A percentile compares a stretch with the other conserved stretches of the same genome.
phyloP scores from a whole-genome alignment of 1,140 invertebrate species.

The Coelopa frigida region DNA sequence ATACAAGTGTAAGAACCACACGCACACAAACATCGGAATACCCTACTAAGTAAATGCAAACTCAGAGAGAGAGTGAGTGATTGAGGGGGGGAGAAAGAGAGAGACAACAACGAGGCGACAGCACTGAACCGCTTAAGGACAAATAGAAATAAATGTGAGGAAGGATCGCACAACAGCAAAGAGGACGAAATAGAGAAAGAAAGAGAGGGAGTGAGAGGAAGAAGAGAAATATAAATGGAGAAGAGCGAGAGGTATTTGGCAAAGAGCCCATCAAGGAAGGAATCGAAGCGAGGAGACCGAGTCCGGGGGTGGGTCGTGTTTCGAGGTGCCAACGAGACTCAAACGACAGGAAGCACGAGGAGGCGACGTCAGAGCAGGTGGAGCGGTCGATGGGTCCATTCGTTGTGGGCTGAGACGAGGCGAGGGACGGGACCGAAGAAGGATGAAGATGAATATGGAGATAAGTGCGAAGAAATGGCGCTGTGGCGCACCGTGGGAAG shows the following conservation, averaged over 20 bases:
- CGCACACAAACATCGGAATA: no score
- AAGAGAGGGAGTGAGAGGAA: neutral
- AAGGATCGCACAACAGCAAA: neutral
- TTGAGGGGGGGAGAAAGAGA: no score
- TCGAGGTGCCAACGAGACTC: neutral
- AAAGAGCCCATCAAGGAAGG: neutral
- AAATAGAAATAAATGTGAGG: neutral
- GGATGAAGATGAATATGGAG: no score
- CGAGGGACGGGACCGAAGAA: no score
- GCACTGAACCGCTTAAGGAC: no score
- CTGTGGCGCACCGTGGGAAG: slow-evolving; percentile 25
- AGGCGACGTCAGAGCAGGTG: neutral
- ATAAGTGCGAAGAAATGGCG: no score
- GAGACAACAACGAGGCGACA: no score
- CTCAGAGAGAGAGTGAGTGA: no score
- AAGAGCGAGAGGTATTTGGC: neutral
- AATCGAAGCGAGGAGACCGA: neutral
- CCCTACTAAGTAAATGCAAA: no score
- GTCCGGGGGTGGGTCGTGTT: no score
- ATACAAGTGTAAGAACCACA: no score
- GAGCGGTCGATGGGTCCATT: neutral
- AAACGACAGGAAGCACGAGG: neutral
- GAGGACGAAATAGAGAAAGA: neutral
- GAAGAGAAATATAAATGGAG: neutral
- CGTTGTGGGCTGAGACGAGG: no score